Base-by-base conservation (phyloP, 2,797 vertebrate species). In the Anabas testudineus region DNA sequence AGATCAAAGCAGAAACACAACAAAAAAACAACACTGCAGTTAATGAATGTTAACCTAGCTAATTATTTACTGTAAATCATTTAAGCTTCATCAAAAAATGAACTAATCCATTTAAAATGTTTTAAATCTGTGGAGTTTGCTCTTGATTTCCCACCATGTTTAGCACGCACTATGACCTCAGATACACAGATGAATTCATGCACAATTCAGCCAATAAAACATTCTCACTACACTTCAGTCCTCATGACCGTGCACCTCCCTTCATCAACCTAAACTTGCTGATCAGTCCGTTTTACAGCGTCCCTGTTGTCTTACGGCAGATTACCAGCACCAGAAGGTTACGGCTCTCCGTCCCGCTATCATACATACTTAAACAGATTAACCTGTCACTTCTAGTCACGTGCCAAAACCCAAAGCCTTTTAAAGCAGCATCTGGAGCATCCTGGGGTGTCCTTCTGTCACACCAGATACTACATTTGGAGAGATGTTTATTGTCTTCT, bases 291-390 rank as follows among this genome's bases (percentile, higher is more conserved):
- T 43, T 34, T 21, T 32, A 21, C 51, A 1, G 22, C 60, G 60
- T 39, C 28, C 42, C 57, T 24, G 41, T 36, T 14, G 53, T 43
- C 41, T 81, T 72, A 42, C 2, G 7, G 26, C 63, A 74, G 87
- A 83, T 90, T 89, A 80, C 19, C 39, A 34, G 57, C 62, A 57
- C 46, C 87, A 89, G 81, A 87, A 85, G 87, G 80, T 70, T 0
- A 4, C 1, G 60, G 63, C 73, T 56, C 63, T 45, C 37, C 0
- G 4, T 9, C 63, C 59, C 14, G 0, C 73, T 45, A 61, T 56
- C 34, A 37, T 80, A 71, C 10, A 2, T 7, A 19, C 67, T 84
- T 78, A 75, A 84, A 75, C 67, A 19, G 74, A 87, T 90, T 83
- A 90, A 63, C 72, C 57, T 36, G 79, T 81, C 78, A 63, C 54